Evolutionary conservation across 2,888 invertebrate species (phyloP), one percentile per base, ranked within the genome.

Genomic region (Drosophila colorata): DNA sequence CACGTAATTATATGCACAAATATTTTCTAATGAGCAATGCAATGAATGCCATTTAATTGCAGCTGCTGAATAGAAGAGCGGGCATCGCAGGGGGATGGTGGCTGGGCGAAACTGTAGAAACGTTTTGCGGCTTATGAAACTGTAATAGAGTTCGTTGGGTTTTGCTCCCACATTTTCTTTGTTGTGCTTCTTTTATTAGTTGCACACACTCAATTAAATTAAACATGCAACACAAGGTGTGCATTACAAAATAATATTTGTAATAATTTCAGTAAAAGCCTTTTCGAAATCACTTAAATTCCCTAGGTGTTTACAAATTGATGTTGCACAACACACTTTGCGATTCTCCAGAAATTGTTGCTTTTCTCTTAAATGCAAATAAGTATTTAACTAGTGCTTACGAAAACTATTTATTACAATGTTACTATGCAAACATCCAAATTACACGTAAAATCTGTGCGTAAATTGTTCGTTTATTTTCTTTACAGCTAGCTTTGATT

Each of bases 11-110:
- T 67, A 81, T 81, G 69, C 85, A 81, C 69, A 83, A 84, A 81
- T 79, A 85, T 77, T 87, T 76, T 78, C 72, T 87, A 87, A 83
- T 85, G 81, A 87, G 87, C 76, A 76, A 40, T 71, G 82, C 78
- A 76, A 74, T 84, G 79, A 87, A 81, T 85, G 65, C 53, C 59
- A 74, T 74, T 81, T 81, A 81, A 78, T 85, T 78, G 51, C 76
- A 74, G 9, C 41, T 33, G 13, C 33, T 33, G 33, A 13, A 4
- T 13, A 13, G 33, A 4, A 33, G 4, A 13, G n/a, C 18, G 6
- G 41, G 16, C 11, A 9, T 25, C 23, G 25, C n/a, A 5, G 35
- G 7, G 18, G 7, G 7, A 13, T 7, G 18, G 51, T n/a, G 33
- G 40, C 46, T 6, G 14, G 9, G 18, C 9, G 14, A 4, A 28